Base-by-base conservation (phyloP, 1,140 invertebrate species). In the Limonius californicus region DNA sequence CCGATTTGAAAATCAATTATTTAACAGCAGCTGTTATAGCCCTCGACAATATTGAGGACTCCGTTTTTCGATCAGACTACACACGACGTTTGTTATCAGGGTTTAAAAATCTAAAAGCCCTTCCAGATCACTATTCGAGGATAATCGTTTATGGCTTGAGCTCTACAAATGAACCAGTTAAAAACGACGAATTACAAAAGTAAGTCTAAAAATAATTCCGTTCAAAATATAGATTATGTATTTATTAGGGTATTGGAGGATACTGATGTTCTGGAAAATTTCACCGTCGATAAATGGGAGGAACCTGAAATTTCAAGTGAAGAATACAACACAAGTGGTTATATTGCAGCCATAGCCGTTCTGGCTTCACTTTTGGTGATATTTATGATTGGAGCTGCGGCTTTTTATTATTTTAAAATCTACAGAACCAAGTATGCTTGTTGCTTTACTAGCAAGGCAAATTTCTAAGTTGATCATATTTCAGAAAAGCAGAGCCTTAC, bases 311-410 rank as follows among this genome's bases (percentile, higher is more conserved):
- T 4, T 27, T 27, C 3, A 4, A 9, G 9, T 27, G 23, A 27
- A 7, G n/a, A 39, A 2, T 3, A 50, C 16, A 66, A 72, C 56
- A 64, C 58, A n/a, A n/a, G n/a, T 39, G 74, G 70, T 23, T 65
- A 70, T n/a, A 72, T 77, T 14, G 68, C 69, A 39, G 73, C 66
- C 14, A 67, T 75, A 4, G 63, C 69, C 12, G 66, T 75, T 19
- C 56, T 77, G 14, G 62, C 65, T 3, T 63, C 64, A 2, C 14
- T 75, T 14, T 56, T 76, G 27, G 62, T 72, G 27, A 32, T 66
- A 0, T 27, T 68, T 1, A 35, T 75, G 7, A 62, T 68, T 42
- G 72, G 65, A 59, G 63, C 66, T 16, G 23, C 60, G 30, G 57
- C 65, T 15, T 72, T 67, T 56, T 76, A 72, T 60, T 71, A 67